These are phyloP conservation scores for Choloepus hoffmanni DNA, from an alignment of 2,113 vertebrate genomes.

Conservation along the genomic window DNA sequence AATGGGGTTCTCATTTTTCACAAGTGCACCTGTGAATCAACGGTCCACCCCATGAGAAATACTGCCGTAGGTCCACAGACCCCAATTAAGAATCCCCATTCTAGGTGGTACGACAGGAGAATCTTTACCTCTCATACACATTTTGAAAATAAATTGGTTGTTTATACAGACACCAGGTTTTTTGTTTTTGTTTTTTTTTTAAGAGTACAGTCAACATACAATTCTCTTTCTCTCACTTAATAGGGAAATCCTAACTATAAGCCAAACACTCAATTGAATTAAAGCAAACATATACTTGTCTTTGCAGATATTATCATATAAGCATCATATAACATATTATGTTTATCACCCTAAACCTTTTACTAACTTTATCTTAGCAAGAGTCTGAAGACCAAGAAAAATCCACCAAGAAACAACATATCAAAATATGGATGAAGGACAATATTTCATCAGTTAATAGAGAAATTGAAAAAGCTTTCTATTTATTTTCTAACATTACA, in stretches of 20 bases:
- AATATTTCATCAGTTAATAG: conserved; percentile 42
- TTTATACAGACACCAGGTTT: neutral
- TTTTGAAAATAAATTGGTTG: conserved; percentile 22
- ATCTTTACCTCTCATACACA: neutral
- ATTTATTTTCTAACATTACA: conserved; percentile 9
- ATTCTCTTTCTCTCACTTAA: conserved; percentile 21
- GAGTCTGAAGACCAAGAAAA: conserved; percentile 3
- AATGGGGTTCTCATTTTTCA: neutral
- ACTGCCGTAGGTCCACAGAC: neutral
- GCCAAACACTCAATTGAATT: neutral
- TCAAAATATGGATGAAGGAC: neutral
- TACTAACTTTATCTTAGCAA: neutral
- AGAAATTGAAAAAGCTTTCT: conserved; percentile 41
- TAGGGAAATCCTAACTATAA: neutral
- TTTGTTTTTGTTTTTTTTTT: too few species aligned
- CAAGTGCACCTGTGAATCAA: neutral
- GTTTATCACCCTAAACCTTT: neutral
- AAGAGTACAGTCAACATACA: neutral
- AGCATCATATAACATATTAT: neutral
- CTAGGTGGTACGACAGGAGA: neutral
- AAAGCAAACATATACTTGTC: conserved; percentile 15
- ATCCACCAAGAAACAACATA: neutral
- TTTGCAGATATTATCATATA: neutral
- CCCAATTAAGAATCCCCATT: neutral
- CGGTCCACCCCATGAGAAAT: neutral